Base-by-base conservation (phyloP, 1,140 invertebrate genomes). In the Leptopilina boulardi region DNA sequence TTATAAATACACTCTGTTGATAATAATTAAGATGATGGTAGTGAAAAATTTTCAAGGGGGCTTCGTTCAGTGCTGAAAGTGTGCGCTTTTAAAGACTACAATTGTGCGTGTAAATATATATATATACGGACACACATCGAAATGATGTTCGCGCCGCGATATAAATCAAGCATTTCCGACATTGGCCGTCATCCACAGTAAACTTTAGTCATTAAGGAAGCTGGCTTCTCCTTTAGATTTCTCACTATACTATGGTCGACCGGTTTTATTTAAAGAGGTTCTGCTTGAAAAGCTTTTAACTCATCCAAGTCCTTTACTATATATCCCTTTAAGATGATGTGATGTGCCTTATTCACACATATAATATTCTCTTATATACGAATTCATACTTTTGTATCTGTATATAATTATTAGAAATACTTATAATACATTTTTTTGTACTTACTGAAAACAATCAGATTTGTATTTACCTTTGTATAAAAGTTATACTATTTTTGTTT, bases 201-300 rank as follows among this genome's bases (percentile, higher is more conserved):
- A 66, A 66, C 59, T 66, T 66, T 66, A 66, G 59, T 66, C 59
- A 66, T 66, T 66, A 66, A 66, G 59, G 59, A 66, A 66, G 59
- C 59, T 66, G 59, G 59, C 59, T 66, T 66, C 56, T 59, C 56
- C 56, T 59, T 59, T 59, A 26, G 56, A 21, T 59, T 30, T 26
- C 59, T 66, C 59, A 66, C 59, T 66, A 59, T 11, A 26, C 23
- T n/a, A 66, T 23, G 59, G 59, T 66, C 59, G 59, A 66, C 59
- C 59, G 59, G 59, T 66, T 66, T 66, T 66, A 66, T 66, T 66
- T 66, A 66, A 66, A 66, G 21, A 66, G 59, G 59, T 30, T 66
- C 59, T 66, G 59, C 59, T 66, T 30, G 59, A n/a, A 66, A 66
- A 34, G 59, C 59, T 66, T 66, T 66, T 66, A 66, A 66, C 59